phyloP scores from a whole-genome alignment of 2,888 invertebrate genomes.

The Syritta pipiens region DNA sequence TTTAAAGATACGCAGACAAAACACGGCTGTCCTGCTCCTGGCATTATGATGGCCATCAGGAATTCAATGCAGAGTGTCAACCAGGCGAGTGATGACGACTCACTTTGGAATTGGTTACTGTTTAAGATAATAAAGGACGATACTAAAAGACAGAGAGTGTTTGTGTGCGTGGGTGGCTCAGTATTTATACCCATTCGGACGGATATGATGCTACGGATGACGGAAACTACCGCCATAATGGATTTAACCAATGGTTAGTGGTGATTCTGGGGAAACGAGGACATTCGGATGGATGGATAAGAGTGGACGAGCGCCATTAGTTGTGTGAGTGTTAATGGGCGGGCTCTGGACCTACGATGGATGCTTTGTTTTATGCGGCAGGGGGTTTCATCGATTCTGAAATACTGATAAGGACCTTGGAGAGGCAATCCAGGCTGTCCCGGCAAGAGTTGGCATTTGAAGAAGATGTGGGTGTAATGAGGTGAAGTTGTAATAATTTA shows the following conservation, averaged over 20 bases:
- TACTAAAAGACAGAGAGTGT: background rate
- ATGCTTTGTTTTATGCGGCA: no score
- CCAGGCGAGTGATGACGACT: slow-evolving; percentile 51
- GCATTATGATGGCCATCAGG: slow-evolving; percentile 13
- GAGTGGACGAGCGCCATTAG: slow-evolving; percentile 26
- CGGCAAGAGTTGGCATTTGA: no score
- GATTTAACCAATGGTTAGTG: slow-evolving; percentile 20
- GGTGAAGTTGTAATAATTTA: no score
- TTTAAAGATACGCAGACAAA: background rate
- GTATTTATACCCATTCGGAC: background rate
- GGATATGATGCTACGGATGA: slow-evolving; percentile 14
- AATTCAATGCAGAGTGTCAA: slow-evolving; percentile 18
- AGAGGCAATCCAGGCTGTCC: no score
- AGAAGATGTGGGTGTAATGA: no score
- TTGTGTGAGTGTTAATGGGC: slow-evolving; percentile 34
- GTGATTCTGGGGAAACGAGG: slow-evolving; percentile 28
- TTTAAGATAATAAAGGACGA: slow-evolving; percentile 51
- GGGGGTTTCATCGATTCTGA: no score
- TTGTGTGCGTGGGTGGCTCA: background rate
- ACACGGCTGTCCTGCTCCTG: no score
- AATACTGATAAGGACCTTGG: no score
- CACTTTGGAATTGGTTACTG: slow-evolving; percentile 44
- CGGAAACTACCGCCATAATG: background rate
- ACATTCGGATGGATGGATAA: slow-evolving; percentile 32
- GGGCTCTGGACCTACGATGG: no score